A percentile compares a stretch with the other conserved stretches of the same genome.
phyloP scores from a whole-genome alignment of 2,113 vertebrate genomes.

The Oreotrochilus melanogaster region DNA sequence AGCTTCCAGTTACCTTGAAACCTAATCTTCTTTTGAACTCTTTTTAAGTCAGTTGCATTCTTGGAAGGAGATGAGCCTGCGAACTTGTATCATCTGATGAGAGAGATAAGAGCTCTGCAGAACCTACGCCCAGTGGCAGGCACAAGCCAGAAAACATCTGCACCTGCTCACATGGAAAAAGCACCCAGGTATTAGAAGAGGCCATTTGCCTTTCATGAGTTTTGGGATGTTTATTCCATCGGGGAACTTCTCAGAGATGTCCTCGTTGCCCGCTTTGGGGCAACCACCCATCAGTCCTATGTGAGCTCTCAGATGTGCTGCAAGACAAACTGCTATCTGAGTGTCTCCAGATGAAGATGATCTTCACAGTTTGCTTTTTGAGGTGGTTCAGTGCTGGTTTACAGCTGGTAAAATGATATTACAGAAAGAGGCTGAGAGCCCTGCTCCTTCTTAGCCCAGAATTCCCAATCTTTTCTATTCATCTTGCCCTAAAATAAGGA shows the following conservation, averaged over 20 bases:
- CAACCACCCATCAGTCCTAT: fast-evolving
- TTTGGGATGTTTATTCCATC: background rate
- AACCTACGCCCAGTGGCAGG: constrained; percentile 55
- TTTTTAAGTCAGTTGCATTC: constrained; percentile 80
- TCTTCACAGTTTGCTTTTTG: background rate
- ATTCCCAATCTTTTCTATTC: background rate
- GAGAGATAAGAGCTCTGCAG: constrained; percentile 71
- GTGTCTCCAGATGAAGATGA: background rate
- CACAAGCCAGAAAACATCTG: constrained; percentile 53
- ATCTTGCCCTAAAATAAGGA: background rate
- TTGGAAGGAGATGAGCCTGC: constrained; percentile 77
- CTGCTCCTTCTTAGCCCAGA: background rate
- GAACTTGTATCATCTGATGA: constrained; percentile 68
- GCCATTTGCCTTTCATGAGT: constrained; percentile 47
- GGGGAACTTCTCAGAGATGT: background rate
- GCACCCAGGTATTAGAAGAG: background rate
- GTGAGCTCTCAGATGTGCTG: background rate
- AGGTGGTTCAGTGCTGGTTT: background rate
- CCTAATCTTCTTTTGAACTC: constrained; percentile 84
- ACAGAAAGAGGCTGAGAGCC: background rate
- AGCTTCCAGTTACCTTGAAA: constrained; percentile 84
- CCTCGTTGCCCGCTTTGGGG: background rate
- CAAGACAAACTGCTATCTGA: background rate
- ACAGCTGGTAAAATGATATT: background rate
- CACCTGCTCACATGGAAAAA: constrained; percentile 66